Base-by-base conservation (phyloP, 30 jellyfish, hydroid and myxozoan genomes). In the Turritopsis rubra region DNA sequence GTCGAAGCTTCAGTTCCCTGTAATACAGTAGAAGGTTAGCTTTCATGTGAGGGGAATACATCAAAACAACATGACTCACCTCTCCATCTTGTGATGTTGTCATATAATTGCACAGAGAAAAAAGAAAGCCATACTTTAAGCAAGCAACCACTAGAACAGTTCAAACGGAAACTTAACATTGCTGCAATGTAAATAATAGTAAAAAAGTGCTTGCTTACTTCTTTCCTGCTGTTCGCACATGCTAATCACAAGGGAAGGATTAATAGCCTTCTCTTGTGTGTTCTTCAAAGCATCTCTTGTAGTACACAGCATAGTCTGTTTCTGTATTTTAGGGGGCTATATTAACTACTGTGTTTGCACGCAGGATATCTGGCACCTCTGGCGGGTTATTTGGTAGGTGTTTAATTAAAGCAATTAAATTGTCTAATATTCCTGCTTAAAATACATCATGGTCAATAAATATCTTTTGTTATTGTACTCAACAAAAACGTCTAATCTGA, bases 281-380 rank as follows among this genome's bases (percentile, higher is more conserved):
- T 41, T 41, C 60, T 41, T 41, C 60, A 41, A 41, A 41, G 60
- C 60, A 41, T 41, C 60, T 41, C 13, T 41, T 41, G 60, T 41
- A 41, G 60, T 41, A 41, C 75, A 27, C 90, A 52, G 83, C 84
- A 25, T 29, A 18, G 66, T 7, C 25, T 74, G n/a, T 30, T 25
- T 53, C 84, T 54, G n/a, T 81, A 65, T 82, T 91, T 81, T 88
- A 92, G 98, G 98, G 98, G 96, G 98, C 98, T 70, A 92, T 92
- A 22, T 86, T 92, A 71, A 92, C 98, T 41, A 92, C 98, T 7
- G 98, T 92, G 75, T 92, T 92, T 92, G 98, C 98, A 89, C 96
- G 98, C 84, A 82, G 98, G 79, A 92, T 92, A 60, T 92, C 98
- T 80, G 98, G 98, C 84, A 87, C 98, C 72, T 87, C 98, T 29